Evolutionary conservation across 2,888 invertebrate species (phyloP), one percentile per base, ranked within the genome.

Genomic region (Conchocele bisecta): DNA sequence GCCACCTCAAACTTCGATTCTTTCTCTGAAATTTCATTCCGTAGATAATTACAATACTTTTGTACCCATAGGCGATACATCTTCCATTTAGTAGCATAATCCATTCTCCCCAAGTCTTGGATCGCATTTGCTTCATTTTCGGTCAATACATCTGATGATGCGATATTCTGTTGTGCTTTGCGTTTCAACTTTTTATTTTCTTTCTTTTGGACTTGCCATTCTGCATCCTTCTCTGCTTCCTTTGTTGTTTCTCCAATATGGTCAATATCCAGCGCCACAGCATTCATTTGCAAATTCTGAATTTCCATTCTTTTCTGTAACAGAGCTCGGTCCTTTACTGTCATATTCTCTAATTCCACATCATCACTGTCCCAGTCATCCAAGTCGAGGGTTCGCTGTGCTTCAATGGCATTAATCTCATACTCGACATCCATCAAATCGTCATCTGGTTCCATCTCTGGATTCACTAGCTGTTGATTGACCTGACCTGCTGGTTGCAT

Each of bases 71-170:
- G 61, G 17, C 87, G 83, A 71, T 92, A 92, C 28, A 92, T 69
- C 7, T 81, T 87, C 92, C 93, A 93, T 65, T 92, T 89, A 6
- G 89, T 76, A 9, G 74, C 20, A 42, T 84, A 82, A 33, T 81
- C 33, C 48, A 89, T 77, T 50, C 82, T 75, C 79, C 89, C 79
- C 13, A 86, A 81, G 81, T 83, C 82, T 9, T 39, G 31, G 15
- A 88, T 59, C 2, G 29, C 15, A 1, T 51, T 41, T 13, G 67
- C 79, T 51, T 86, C 84, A 6, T 76, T 79, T 17, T 77, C 74
- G 15, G 46, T 59, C 85, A 88, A 82, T 4, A 54, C 63, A 17
- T 84, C 82, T 7, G 33, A 48, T 5, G 70, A 75, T 24, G 68
- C 44, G 2, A 88, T 57, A 11, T 82, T 72, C 44, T 48, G 71